phyloP scores from a whole-genome alignment of 2,113 vertebrate species.

The Tapirus terrestris region DNA sequence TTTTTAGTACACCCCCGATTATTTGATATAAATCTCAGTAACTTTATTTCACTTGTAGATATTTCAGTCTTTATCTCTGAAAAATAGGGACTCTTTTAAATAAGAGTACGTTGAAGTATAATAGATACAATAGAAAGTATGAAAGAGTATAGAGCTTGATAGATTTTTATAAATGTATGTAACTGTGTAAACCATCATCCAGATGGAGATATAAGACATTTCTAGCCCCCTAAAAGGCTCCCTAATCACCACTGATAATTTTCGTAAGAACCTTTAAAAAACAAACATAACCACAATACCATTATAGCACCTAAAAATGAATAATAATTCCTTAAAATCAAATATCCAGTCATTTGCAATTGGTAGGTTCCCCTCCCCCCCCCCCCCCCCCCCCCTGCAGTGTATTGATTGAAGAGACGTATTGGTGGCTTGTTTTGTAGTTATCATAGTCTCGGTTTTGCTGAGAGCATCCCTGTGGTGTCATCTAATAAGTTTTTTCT shows the following conservation, averaged over 20 bases:
- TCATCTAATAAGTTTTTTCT: not conserved
- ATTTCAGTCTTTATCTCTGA: constrained; percentile 38
- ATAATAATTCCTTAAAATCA: not conserved
- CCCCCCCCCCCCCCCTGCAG: not conserved
- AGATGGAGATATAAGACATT: not conserved
- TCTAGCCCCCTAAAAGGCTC: not conserved
- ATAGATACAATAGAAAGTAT: not conserved
- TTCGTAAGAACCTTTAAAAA: constrained; percentile 49
- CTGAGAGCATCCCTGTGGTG: not conserved
- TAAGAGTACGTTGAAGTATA: not conserved
- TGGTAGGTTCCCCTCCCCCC: not conserved
- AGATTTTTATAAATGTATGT: not conserved
- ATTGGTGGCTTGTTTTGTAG: not conserved
- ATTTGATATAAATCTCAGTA: constrained; percentile 2
- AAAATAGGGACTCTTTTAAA: not conserved
- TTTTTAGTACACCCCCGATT: not conserved
- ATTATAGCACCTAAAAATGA: not conserved
- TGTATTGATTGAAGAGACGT: not conserved
- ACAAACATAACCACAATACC: not conserved
- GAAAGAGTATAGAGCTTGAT: not conserved
- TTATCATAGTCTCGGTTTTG: not conserved
- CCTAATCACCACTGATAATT: not conserved
- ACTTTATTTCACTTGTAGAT: constrained; percentile 18
- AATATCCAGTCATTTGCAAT: not conserved
- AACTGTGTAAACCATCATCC: not conserved